Percentiles rank a stretch among this genome's conserved stretches.
These are phyloP conservation scores for Cisticola juncidis DNA, from an alignment of 2,113 vertebrate genomes.

Conservation along the genomic window DNA sequence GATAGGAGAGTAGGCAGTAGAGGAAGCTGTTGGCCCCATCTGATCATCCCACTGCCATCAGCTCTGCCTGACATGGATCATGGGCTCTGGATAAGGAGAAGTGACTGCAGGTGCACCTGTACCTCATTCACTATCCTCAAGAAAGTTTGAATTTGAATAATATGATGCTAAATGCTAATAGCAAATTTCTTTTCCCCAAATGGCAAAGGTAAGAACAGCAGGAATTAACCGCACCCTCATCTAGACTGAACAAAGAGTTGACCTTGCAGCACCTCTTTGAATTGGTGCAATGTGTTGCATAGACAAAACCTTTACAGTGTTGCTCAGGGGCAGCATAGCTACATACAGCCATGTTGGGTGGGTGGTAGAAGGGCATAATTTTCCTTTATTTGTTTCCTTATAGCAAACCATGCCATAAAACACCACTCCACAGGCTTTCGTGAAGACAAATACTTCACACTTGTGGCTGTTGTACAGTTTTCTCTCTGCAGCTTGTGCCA, in stretches of 20 bases:
- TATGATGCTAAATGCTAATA: background rate
- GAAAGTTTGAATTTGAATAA: background rate
- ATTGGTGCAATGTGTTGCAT: background rate
- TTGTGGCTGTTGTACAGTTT: background rate
- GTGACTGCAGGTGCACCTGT: background rate
- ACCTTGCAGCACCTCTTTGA: background rate
- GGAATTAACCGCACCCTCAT: background rate
- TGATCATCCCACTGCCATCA: background rate
- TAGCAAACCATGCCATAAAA: background rate
- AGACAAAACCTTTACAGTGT: background rate
- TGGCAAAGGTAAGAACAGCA: background rate
- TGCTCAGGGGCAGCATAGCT: background rate
- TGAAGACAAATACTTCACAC: background rate
- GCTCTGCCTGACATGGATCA: background rate
- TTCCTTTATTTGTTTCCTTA: background rate
- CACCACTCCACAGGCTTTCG: background rate
- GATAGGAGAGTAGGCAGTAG: background rate
- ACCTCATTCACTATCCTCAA: background rate
- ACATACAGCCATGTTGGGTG: rapidly evolving
- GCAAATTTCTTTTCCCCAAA: background rate
- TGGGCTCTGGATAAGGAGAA: background rate
- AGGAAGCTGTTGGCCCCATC: background rate
- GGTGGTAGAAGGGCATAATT: background rate
- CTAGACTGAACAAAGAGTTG: background rate
- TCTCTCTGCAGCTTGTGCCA: background rate